Conservation (phyloP, 2,888 invertebrate species). For the Pyrocoelia pectoralis region DNA sequence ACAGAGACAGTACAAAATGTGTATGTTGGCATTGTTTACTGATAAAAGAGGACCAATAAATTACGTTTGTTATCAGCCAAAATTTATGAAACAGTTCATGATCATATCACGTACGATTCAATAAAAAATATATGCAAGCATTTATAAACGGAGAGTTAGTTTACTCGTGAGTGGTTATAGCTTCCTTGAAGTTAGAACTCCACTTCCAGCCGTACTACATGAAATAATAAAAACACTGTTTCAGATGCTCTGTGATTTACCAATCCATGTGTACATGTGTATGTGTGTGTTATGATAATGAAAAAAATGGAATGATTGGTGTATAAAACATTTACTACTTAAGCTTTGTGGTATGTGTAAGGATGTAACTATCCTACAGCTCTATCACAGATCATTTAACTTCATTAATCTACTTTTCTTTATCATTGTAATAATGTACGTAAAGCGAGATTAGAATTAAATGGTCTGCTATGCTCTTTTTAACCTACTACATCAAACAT, state of each 20-base stretch:
- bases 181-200: slow-evolving; percentile 97
- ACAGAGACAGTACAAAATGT: not conserved
- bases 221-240: slow-evolving; percentile 58
- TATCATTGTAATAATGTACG: not conserved
- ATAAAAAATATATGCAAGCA: slow-evolving; percentile 58
- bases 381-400: not conserved
- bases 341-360: too few species aligned
- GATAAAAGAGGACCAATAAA: slow-evolving; percentile 54
- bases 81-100: slow-evolving; percentile 58
- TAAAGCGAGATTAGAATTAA: not conserved
- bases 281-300: not conserved
- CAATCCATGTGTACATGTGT: slow-evolving; percentile 17
- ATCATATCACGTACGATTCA: slow-evolving; percentile 60
- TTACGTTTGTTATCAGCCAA: slow-evolving; percentile 47
- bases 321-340: too few species aligned
- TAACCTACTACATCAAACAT: not conserved
- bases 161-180: slow-evolving; percentile 90
- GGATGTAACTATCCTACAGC: not conserved
- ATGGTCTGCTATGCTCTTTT: not conserved
- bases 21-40: not conserved
- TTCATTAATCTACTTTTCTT: too few species aligned
- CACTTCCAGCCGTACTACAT: slow-evolving; percentile 92
- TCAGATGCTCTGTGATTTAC: slow-evolving; percentile 44
- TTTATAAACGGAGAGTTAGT: slow-evolving; percentile 62
- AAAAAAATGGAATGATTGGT: too few species aligned